Evolutionary conservation across 2,888 invertebrate genomes (phyloP).

Genomic region (Artemia sinica): DNA sequence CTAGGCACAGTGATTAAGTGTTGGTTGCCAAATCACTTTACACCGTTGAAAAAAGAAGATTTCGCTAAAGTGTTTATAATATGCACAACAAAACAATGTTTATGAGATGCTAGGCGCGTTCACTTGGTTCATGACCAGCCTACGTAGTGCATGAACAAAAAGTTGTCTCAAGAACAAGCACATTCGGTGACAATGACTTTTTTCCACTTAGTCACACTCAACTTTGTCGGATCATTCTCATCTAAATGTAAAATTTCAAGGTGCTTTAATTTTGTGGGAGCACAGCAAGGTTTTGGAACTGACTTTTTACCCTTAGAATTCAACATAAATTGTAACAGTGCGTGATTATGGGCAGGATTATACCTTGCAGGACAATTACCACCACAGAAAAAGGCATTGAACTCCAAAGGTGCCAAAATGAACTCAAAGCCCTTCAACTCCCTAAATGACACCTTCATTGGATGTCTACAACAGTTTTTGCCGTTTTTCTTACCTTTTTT

Average conservation of each 20-base stretch:
- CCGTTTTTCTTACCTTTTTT: slow-evolving; percentile 29
- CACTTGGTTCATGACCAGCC: too few species aligned
- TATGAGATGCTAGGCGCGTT: too few species aligned
- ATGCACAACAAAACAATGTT: too few species aligned
- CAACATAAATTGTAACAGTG: slow-evolving; percentile 47
- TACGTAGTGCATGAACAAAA: too few species aligned
- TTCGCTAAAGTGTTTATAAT: too few species aligned
- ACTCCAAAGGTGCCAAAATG: slow-evolving; percentile 48
- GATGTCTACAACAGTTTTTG: slow-evolving; percentile 44
- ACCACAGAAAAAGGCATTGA: slow-evolving; percentile 52
- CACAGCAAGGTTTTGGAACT: slow-evolving; percentile 45
- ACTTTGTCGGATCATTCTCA: slow-evolving; percentile 41
- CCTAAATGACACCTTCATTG: slow-evolving; percentile 46
- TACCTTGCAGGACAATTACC: slow-evolving; percentile 49
- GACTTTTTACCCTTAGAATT: slow-evolving; percentile 42
- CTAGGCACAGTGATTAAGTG: too few species aligned
- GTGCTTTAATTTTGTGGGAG: slow-evolving; percentile 46
- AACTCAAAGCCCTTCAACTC: slow-evolving; percentile 46
- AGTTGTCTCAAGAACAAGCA: slow-evolving; percentile 42
- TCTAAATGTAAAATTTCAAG: slow-evolving; percentile 48
- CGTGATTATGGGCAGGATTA: slow-evolving; percentile 52
- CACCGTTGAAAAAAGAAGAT: too few species aligned
- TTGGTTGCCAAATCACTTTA: too few species aligned
- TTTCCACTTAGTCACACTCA: slow-evolving; percentile 48
- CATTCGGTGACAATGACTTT: slow-evolving; percentile 53